phyloP scores from a whole-genome alignment of 2,113 vertebrate genomes.

The Patagioenas fasciata region DNA sequence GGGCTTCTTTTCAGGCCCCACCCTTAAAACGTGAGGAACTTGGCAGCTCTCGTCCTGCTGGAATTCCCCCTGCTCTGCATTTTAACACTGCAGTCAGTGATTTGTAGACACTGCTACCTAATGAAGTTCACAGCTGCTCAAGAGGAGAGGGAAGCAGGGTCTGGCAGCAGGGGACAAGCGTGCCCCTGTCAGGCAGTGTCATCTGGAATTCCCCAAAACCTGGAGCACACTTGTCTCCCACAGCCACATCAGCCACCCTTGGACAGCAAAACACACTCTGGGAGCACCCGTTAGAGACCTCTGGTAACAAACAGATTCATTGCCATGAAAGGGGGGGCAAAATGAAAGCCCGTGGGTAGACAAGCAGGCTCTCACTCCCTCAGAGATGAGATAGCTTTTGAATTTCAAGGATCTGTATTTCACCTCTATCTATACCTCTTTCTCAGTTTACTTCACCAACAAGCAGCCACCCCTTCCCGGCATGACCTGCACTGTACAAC shows the following conservation, averaged over 20 bases:
- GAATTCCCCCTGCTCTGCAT: conserved; percentile 78
- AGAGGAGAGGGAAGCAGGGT: conserved; percentile 56
- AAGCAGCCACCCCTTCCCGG: neutral
- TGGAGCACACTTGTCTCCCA: neutral
- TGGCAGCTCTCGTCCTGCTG: conserved; percentile 60
- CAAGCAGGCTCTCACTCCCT: neutral
- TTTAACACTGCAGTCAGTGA: conserved; percentile 61
- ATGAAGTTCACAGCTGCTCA: conserved; percentile 76
- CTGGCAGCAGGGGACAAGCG: conserved; percentile 59
- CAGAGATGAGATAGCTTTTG: neutral
- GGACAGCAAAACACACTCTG: neutral
- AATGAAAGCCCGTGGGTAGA: neutral
- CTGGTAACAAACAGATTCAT: neutral
- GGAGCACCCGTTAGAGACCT: neutral
- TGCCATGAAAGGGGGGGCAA: accelerated
- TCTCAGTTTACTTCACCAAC: neutral
- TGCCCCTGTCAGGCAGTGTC: conserved; percentile 55
- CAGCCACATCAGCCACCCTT: neutral
- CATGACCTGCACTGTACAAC: neutral
- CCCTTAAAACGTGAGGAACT: conserved; percentile 71
- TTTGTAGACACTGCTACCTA: conserved; percentile 69
- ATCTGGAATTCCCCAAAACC: conserved; percentile 77
- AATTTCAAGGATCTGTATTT: neutral
- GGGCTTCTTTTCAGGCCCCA: conserved; percentile 10
- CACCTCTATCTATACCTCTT: neutral